Percentiles rank a stretch among this genome's conserved stretches.
Conservation (phyloP, 2,888 invertebrate genomes). For the Pachliopta kotzebuea region DNA sequence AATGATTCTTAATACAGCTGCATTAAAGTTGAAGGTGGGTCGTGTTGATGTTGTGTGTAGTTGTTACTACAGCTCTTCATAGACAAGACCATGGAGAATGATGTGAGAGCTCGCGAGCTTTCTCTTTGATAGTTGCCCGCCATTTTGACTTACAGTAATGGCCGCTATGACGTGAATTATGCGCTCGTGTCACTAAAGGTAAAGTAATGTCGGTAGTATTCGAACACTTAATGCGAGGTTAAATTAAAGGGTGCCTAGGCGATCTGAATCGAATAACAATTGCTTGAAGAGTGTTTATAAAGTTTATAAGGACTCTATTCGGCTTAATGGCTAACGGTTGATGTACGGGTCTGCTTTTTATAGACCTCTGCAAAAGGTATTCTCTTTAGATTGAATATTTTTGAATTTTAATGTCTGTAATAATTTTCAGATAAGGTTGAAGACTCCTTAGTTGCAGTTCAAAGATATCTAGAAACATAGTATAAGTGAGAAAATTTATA, state of each 20-base stretch:
- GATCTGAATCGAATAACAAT: constrained; percentile 31
- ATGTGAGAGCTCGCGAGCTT: constrained; percentile 74
- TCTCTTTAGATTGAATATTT: constrained; percentile 17
- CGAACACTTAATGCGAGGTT: constrained; percentile 56
- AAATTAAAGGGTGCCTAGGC: constrained; percentile 50
- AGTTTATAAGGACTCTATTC: constrained; percentile 29
- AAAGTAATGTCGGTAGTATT: constrained; percentile 67
- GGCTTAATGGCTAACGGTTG: constrained; percentile 25
- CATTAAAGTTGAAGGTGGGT: constrained; percentile 39
- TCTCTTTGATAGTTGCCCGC: constrained; percentile 77
- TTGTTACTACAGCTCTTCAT: constrained; percentile 55
- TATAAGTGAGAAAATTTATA: neutral
- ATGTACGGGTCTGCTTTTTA: constrained; percentile 24
- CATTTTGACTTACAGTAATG: constrained; percentile 77
- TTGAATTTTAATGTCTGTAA: constrained; percentile 17
- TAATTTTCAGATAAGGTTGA: constrained; percentile 14
- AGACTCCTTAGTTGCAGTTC: neutral
- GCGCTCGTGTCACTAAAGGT: constrained; percentile 63
- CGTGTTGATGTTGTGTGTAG: constrained; percentile 38
- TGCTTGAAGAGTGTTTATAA: constrained; percentile 28
- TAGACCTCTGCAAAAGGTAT: constrained; percentile 1
- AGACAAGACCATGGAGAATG: constrained; percentile 71
- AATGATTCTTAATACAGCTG: constrained; percentile 36
- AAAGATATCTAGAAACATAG: neutral
- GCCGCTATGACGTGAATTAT: constrained; percentile 68